Evolutionary conservation across 2,888 invertebrate species (phyloP).

Genomic region (Epicampocera succincta): DNA sequence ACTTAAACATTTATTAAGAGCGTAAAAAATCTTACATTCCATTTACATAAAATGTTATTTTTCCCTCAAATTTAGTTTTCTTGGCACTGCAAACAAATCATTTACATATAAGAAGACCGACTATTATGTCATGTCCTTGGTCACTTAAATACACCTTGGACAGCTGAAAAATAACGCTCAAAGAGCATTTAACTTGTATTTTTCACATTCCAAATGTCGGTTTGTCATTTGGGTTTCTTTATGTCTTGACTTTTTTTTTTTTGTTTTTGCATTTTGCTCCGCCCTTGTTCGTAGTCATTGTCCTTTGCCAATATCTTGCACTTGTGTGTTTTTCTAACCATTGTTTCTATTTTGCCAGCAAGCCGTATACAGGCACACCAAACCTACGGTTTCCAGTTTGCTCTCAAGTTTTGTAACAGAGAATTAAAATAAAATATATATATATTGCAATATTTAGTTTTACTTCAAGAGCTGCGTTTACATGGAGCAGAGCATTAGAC

Average conservation of each 20-base stretch:
- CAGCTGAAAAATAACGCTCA: constrained; percentile 1
- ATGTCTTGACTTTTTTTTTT: too few species aligned
- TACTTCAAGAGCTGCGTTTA: constrained; percentile 1
- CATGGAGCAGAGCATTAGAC: neutral
- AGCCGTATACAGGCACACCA: neutral
- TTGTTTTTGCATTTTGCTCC: too few species aligned
- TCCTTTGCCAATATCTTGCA: constrained; percentile 19
- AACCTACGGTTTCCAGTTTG: neutral
- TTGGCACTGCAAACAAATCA: neutral
- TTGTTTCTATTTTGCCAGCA: constrained; percentile 18
- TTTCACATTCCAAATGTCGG: constrained; percentile 41
- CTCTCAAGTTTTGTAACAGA: constrained; percentile 6
- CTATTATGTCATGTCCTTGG: constrained; percentile 61
- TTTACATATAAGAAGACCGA: constrained; percentile 47
- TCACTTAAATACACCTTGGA: constrained; percentile 59
- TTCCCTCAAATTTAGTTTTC: neutral
- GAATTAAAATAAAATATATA: constrained; percentile 39
- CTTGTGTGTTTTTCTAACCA: constrained; percentile 19
- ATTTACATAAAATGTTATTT: too few species aligned
- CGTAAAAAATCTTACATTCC: too few species aligned
- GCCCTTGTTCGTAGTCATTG: constrained; percentile 32
- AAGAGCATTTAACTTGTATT: constrained; percentile 51
- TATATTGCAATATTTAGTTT: constrained; percentile 37
- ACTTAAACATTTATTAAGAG: too few species aligned
- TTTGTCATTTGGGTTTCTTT: constrained; percentile 13